Base-by-base conservation (phyloP, 2,888 invertebrate species). In the Drosophila anomelani region DNA sequence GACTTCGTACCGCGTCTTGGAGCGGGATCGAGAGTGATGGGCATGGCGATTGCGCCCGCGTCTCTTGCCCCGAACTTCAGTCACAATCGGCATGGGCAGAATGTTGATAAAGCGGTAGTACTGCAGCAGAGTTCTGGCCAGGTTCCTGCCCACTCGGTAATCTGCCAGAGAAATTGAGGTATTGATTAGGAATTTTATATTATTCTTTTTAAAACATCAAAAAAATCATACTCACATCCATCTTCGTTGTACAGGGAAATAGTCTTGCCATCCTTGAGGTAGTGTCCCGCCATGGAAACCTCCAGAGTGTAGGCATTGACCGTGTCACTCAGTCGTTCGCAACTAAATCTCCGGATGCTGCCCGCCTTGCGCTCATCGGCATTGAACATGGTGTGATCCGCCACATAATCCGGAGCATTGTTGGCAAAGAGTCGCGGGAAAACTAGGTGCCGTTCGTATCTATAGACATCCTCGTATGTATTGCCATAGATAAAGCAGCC, bases 401-500 rank as follows among this genome's bases (percentile, higher is more conserved):
- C 91, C 34, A 96, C 95, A 93, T 98, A 99, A 86, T 99, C 99
- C 86, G 97, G 97, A 0, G 98, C 95, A 77, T 97, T 96, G 81
- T 95, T 95, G 49, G 96, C 95, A 67, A 99, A 94, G 72, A 99
- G 94, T 92, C 99, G 98, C 0, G 99, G 99, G 85, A 99, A 96
- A 4, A 99, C 96, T 51, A 98, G 96, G 92, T 99, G 99, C 34
- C 98, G 94, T 92, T 99, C 98, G 91, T 97, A 98, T 90, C 97
- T 96, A 88, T 91, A 94, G 17, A 98, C 97, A 91, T 98, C 97
- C 85, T 97, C 97, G 88, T 97, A 98, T 0, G 97, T 96, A 91
- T 98, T 99, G 26, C 99, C 99, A 88, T 98, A 97, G 75, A 99
- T 96, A 93, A 99, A 99, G 60, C 97, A 96, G 10, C 99, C 99